These are phyloP conservation scores for Odiellus spinosus DNA, from an alignment of 2,888 invertebrate genomes.

Conservation along the genomic window DNA sequence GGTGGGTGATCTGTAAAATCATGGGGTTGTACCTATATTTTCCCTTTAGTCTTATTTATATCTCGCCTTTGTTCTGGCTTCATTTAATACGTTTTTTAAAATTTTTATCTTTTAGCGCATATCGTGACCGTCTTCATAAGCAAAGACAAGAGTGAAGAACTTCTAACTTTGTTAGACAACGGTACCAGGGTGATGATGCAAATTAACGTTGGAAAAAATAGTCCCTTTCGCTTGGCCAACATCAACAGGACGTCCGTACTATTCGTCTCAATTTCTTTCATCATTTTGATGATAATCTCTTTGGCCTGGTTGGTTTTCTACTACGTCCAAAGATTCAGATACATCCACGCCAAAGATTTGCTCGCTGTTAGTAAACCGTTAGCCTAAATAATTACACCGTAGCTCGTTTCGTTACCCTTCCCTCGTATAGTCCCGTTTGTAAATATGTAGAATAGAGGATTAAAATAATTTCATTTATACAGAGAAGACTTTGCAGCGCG, in stretches of 20 bases:
- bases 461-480: conserved; percentile 23
- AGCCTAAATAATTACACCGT: too few relatives aligned
- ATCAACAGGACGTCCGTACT: conserved; percentile 76
- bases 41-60: too few relatives aligned
- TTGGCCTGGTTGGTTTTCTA: conserved; percentile 91
- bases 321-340: conserved; percentile 84
- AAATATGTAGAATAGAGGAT: neutral
- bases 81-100: too few relatives aligned
- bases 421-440: neutral
- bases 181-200: conserved; percentile 47
- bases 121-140: conserved; percentile 67
- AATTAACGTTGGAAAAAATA: conserved; percentile 48
- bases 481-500: conserved; percentile 77
- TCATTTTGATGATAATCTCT: conserved; percentile 85
- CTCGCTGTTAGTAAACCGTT: conserved; percentile 64
- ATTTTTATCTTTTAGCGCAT: too few relatives aligned
- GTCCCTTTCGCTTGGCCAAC: conserved; percentile 43
- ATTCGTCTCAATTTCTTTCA: conserved; percentile 88
- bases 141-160: conserved; percentile 57
- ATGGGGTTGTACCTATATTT: too few relatives aligned
- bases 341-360: conserved; percentile 84
- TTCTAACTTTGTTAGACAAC: conserved; percentile 51
- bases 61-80: too few relatives aligned
- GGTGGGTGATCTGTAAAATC: too few relatives aligned
- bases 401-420: neutral